phyloP scores from a whole-genome alignment of 2,888 invertebrate genomes.

The Brachyptera putata region DNA sequence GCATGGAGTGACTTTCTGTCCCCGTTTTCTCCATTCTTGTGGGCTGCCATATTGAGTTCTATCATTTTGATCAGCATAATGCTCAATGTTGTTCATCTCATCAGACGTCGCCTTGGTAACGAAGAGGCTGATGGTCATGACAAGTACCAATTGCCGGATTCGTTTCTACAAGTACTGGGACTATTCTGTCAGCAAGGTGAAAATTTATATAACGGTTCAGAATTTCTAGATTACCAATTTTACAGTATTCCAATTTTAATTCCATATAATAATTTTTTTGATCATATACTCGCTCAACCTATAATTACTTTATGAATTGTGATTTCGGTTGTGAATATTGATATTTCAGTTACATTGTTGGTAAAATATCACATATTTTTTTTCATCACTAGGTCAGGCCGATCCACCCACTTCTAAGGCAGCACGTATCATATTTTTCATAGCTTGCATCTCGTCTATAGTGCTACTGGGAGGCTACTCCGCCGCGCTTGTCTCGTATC shows the following conservation, averaged over 20 bases:
- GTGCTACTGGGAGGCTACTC: not conserved
- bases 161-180: conserved; percentile 10
- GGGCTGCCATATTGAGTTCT: conserved; percentile 16
- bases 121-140: not conserved
- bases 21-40: conserved; percentile 16
- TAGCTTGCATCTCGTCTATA: not conserved
- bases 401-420: not conserved
- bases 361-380: too few species aligned
- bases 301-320: too few species aligned
- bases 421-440: not conserved
- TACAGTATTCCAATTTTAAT: too few species aligned
- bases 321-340: too few species aligned
- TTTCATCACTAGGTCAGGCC: not conserved
- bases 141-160: not conserved
- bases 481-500: not conserved
- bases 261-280: too few species aligned
- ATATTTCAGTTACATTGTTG: too few species aligned
- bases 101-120: not conserved
- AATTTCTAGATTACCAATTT: not conserved
- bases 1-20: conserved; percentile 16
- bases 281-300: too few species aligned
- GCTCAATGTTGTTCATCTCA: conserved; percentile 3
- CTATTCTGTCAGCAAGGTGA: conserved; percentile 19
- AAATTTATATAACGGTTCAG: not conserved
- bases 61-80: conserved; percentile 7